phyloP scores from a whole-genome alignment of 2,888 invertebrate genomes.

The Lepeophtheirus nordmannii region DNA sequence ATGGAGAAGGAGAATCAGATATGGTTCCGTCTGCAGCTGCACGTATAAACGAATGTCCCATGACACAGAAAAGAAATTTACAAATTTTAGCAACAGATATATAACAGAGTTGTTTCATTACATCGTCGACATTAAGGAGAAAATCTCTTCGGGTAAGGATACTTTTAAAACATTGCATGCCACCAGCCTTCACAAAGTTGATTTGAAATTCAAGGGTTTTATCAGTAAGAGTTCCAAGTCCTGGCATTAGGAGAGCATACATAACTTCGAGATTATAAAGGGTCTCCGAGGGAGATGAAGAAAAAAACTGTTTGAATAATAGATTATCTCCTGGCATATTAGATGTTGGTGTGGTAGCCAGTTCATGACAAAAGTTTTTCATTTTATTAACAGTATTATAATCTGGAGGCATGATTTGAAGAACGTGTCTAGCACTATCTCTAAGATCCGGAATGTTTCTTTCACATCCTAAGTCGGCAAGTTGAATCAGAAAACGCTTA shows the following conservation, averaged over 20 bases:
- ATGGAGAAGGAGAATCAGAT: conserved; percentile 21
- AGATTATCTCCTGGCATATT: neutral
- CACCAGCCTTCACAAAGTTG: conserved; percentile 50
- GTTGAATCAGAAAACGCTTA: conserved; percentile 56
- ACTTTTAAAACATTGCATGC: conserved; percentile 53
- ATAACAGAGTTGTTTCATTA: conserved; percentile 61
- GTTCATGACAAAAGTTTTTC: neutral
- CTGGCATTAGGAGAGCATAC: conserved; percentile 81
- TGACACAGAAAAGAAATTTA: conserved; percentile 70
- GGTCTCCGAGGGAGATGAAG: conserved; percentile 52
- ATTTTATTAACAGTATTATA: conserved; percentile 38
- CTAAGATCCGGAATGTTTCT: conserved; percentile 61
- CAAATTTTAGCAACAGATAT: conserved; percentile 70
- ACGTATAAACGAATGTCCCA: conserved; percentile 33
- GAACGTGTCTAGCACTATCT: conserved; percentile 62
- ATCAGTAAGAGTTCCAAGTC: conserved; percentile 55
- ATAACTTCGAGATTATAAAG: conserved; percentile 54
- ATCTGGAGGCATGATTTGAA: conserved; percentile 65
- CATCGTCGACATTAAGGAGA: conserved; percentile 58
- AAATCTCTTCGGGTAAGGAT: conserved; percentile 72
- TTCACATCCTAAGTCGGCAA: conserved; percentile 72
- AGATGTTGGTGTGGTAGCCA: neutral
- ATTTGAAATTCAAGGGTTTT: conserved; percentile 54
- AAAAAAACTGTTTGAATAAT: conserved; percentile 50
- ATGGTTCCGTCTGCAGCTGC: conserved; percentile 34